These are phyloP conservation scores for Luperina testacea DNA, from an alignment of 2,888 invertebrate species.

Conservation along the genomic window DNA sequence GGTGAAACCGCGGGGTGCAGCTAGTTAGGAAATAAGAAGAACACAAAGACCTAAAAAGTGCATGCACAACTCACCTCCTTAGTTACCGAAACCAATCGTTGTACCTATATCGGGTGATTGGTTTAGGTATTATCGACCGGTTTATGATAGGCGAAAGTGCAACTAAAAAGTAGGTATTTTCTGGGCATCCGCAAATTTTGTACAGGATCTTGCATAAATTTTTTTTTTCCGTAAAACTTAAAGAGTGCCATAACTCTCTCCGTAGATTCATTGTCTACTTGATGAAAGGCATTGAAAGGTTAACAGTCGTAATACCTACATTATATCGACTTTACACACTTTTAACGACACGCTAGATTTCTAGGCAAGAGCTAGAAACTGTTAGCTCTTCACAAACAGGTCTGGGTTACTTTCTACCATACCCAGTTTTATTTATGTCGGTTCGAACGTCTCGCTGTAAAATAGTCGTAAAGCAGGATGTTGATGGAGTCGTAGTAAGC, in stretches of 20 bases:
- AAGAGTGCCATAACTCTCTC: not conserved
- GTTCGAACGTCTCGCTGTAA: constrained; percentile 16
- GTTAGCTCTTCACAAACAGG: constrained; percentile 58
- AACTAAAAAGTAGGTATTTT: not conserved
- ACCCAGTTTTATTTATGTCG: constrained; percentile 50
- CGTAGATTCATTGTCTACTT: not conserved
- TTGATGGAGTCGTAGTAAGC: constrained; percentile 1
- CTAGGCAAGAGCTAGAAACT: constrained; percentile 53
- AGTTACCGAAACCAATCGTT: constrained; percentile 5
- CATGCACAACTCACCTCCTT: not conserved
- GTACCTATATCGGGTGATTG: not conserved
- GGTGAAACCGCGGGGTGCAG: no score
- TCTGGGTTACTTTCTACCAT: constrained; percentile 54
- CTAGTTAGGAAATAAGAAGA: not conserved
- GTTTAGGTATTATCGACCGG: not conserved
- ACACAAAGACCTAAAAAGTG: not conserved
- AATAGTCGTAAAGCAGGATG: constrained; percentile 9
- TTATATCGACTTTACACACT: constrained; percentile 19
- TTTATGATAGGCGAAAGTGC: not conserved
- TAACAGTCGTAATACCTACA: constrained; percentile 1
- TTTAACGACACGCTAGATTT: constrained; percentile 40
- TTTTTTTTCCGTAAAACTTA: not conserved
- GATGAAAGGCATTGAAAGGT: not conserved
- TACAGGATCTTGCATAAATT: no score
- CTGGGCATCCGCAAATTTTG: not conserved